phyloP scores from a whole-genome alignment of 2,797 vertebrate genomes.

The Schizopygopsis malacanthus region DNA sequence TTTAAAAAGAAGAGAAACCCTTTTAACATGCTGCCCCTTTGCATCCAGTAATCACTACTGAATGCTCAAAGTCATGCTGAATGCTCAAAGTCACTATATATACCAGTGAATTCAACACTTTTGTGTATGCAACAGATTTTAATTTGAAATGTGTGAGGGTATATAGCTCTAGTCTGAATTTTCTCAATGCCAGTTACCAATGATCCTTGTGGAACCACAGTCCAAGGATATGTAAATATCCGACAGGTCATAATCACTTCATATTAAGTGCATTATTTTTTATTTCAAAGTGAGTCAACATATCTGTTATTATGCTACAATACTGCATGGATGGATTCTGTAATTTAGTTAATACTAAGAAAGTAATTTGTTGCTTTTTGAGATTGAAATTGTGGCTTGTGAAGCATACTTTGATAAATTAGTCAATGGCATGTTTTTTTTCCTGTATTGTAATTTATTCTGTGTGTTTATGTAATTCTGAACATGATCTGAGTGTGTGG shows the following conservation, averaged over 20 bases:
- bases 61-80: not conserved
- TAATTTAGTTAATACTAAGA: not conserved
- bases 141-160: not conserved
- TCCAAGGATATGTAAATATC: not conserved
- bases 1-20: constrained; percentile 3
- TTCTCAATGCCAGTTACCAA: not conserved
- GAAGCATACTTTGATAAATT: not conserved
- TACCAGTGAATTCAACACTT: not conserved
- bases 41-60: not conserved
- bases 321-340: not conserved
- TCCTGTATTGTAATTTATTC: not conserved
- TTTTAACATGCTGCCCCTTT: constrained; percentile 8
- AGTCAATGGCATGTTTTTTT: not conserved
- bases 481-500: not conserved
- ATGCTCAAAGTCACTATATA: not conserved
- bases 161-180: not conserved
- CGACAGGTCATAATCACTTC: not conserved
- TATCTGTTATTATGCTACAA: not conserved
- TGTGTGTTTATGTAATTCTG: not conserved
- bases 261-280: not conserved
- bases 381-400: not conserved
- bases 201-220: not conserved
- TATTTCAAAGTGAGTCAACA: not conserved
- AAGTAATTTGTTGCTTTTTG: not conserved
- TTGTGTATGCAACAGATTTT: not conserved